Conservation (phyloP, 2,113 vertebrate genomes). For the Sinocyclocheilus anophthalmus region DNA sequence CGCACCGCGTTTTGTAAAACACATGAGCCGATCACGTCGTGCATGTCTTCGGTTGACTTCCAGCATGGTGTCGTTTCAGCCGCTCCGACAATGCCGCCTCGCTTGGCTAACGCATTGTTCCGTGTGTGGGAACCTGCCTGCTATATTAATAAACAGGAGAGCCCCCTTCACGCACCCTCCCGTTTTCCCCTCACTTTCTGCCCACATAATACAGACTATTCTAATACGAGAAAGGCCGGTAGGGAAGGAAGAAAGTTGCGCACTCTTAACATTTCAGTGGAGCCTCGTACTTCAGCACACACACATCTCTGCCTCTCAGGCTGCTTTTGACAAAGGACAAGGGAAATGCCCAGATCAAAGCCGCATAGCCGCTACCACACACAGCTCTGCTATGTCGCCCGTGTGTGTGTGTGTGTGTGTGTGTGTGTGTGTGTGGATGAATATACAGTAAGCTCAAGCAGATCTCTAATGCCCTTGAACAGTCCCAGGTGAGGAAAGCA, state of each 20-base stretch:
- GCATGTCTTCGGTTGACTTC: conserved; percentile 1
- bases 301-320: conserved; percentile 70
- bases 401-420: conserved; percentile 37
- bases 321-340: conserved; percentile 88
- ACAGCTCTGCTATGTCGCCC: conserved; percentile 71
- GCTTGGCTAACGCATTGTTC: conserved; percentile 80
- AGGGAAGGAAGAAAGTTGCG: conserved; percentile 81
- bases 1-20: background rate
- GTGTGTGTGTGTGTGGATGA: background rate
- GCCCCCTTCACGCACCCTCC: conserved; percentile 60
- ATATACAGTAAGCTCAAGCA: conserved; percentile 20
- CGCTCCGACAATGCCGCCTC: conserved; percentile 75
- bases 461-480: conserved; percentile 32
- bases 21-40: background rate
- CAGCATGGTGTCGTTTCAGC: conserved; percentile 77
- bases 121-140: conserved; percentile 86
- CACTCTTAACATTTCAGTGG: conserved; percentile 92
- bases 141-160: conserved; percentile 75
- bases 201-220: conserved; percentile 70
- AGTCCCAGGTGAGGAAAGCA: conserved; percentile 25
- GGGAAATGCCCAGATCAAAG: conserved; percentile 89
- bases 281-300: conserved; percentile 61
- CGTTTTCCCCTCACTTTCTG: conserved; percentile 62
- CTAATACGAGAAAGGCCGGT: conserved; percentile 68
- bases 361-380: conserved; percentile 84